Evolutionary conservation across 2,797 vertebrate genomes (phyloP).

Genomic region (Pelobates cultripes): DNA sequence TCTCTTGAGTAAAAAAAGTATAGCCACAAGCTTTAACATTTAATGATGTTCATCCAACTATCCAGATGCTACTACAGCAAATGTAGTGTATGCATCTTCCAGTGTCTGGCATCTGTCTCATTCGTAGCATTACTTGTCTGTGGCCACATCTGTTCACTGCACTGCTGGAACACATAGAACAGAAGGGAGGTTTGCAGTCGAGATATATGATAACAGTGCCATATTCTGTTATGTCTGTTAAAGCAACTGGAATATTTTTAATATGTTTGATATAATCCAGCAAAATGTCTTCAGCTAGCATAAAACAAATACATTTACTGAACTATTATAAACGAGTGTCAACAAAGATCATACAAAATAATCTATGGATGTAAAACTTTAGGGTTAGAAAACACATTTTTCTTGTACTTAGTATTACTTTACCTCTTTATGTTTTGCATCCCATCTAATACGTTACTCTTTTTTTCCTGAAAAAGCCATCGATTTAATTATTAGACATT

Average conservation of each 20-base stretch:
- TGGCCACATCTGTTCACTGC: constrained; percentile 71
- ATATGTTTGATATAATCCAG: constrained; percentile 9
- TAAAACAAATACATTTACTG: no score
- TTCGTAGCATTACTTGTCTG: constrained; percentile 64
- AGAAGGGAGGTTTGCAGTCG: constrained; percentile 67
- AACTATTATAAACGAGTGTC: no score
- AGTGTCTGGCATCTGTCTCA: constrained; percentile 69
- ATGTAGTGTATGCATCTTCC: constrained; percentile 58
- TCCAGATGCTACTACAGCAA: constrained; percentile 75
- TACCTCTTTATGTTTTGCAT: no score
- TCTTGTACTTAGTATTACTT: no score
- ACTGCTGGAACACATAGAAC: constrained; percentile 60
- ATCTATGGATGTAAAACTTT: no score
- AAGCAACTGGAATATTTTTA: constrained; percentile 21
- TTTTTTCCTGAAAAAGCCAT: no score
- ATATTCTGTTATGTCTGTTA: neutral
- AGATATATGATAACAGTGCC: constrained; percentile 66
- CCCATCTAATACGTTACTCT: no score
- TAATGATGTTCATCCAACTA: constrained; percentile 57
- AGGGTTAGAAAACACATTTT: no score
- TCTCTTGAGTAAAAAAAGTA: constrained; percentile 60
- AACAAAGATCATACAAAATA: no score
- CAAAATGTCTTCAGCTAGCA: neutral
- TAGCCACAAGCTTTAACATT: constrained; percentile 59
- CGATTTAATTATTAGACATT: no score